Evolutionary conservation across 1,140 invertebrate species (phyloP).

Genomic region (Maniola jurtina): DNA sequence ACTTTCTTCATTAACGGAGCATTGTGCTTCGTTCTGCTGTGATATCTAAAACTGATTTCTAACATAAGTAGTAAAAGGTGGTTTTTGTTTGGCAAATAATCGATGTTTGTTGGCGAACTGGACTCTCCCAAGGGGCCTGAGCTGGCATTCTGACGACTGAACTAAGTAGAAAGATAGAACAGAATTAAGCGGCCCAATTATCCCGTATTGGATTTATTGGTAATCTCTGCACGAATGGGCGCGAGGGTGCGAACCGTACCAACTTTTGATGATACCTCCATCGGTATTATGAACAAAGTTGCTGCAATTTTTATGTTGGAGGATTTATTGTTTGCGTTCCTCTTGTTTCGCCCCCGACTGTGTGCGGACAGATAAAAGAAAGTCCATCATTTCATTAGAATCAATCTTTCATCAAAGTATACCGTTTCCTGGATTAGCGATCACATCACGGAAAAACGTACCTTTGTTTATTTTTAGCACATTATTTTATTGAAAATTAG

Average conservation of each 20-base stretch:
- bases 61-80: constrained; percentile 44
- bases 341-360: constrained; percentile 66
- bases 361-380: constrained; percentile 67
- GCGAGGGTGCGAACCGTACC: constrained; percentile 74
- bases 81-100: constrained; percentile 61
- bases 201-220: constrained; percentile 79
- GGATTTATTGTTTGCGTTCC: constrained; percentile 73
- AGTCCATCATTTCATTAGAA: constrained; percentile 59
- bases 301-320: constrained; percentile 76
- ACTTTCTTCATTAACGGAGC: constrained; percentile 59
- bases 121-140: constrained; percentile 71
- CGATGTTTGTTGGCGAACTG: constrained; percentile 61
- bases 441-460: background rate
- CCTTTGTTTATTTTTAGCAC: too few relatives aligned
- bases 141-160: constrained; percentile 78
- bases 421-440: background rate
- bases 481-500: too few relatives aligned
- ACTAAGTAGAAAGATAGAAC: constrained; percentile 79
- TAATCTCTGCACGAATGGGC: constrained; percentile 78
- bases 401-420: constrained; percentile 42
- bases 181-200: constrained; percentile 78
- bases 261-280: constrained; percentile 77
- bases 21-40: constrained; percentile 41
- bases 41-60: constrained; percentile 50
- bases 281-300: constrained; percentile 77